phyloP scores from a whole-genome alignment of 2,888 invertebrate genomes.

The Drosophila demipolita region DNA sequence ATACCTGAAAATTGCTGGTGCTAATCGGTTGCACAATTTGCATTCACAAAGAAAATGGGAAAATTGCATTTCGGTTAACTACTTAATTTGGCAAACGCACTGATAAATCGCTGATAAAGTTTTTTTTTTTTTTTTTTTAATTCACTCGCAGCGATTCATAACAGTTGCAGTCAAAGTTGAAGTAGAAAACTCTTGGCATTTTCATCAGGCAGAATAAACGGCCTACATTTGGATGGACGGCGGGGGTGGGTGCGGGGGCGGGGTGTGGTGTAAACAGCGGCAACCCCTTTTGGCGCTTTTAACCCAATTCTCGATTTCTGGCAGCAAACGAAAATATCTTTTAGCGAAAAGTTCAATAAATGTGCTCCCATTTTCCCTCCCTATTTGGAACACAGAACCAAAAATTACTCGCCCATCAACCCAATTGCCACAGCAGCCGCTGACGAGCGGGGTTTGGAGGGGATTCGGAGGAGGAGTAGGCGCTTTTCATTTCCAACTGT shows the following conservation, averaged over 20 bases:
- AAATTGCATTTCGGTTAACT: background rate
- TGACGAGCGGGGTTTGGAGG: background rate
- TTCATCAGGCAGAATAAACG: conserved; percentile 53
- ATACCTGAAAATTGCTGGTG: background rate
- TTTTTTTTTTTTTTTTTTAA: too few relatives aligned
- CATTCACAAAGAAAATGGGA: background rate
- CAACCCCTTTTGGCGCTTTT: conserved; percentile 19
- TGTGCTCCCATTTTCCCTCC: conserved; percentile 70
- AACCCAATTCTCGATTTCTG: conserved; percentile 56
- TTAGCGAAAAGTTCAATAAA: conserved; percentile 75
- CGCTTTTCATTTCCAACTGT: conserved; percentile 57
- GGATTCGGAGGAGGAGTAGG: background rate
- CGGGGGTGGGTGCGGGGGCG: too few relatives aligned
- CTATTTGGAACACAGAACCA: conserved; percentile 39
- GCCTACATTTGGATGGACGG: conserved; percentile 58
- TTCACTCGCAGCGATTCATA: conserved; percentile 33
- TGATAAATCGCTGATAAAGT: too few relatives aligned
- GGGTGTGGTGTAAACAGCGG: background rate
- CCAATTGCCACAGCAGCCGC: conserved; percentile 52
- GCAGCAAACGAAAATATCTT: conserved; percentile 67
- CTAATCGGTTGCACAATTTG: background rate
- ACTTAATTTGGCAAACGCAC: background rate
- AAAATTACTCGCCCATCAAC: conserved; percentile 69
- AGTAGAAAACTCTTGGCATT: conserved; percentile 41
- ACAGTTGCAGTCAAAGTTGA: conserved; percentile 44